phyloP scores from a whole-genome alignment of 2,113 vertebrate species.

The Clarias macrocephalus region DNA sequence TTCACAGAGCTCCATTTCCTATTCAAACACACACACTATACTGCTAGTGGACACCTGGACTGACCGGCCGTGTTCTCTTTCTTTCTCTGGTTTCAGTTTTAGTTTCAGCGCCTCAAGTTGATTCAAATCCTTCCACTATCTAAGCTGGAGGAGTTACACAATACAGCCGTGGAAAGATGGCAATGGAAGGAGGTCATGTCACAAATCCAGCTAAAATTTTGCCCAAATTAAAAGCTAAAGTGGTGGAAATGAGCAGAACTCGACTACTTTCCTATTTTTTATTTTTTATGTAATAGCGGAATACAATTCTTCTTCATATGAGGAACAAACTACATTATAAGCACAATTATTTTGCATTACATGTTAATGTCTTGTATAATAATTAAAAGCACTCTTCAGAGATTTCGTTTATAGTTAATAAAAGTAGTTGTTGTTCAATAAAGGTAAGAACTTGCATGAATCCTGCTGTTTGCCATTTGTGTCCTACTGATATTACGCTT shows the following conservation, averaged over 20 bases:
- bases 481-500: neutral
- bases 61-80: slow-evolving; percentile 48
- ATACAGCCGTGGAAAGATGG: slow-evolving; percentile 30
- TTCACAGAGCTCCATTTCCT: slow-evolving; percentile 51
- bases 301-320: neutral
- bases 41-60: slow-evolving; percentile 43
- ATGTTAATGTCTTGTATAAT: neutral
- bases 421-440: neutral
- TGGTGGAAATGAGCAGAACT: neutral
- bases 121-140: slow-evolving; percentile 42
- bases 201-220: neutral
- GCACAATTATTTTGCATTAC: neutral
- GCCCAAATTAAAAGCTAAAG: neutral
- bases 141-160: slow-evolving; percentile 38
- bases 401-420: neutral
- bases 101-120: slow-evolving; percentile 44
- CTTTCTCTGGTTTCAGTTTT: slow-evolving; percentile 58
- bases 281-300: neutral
- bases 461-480: neutral
- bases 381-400: neutral
- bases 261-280: neutral
- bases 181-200: slow-evolving; percentile 31
- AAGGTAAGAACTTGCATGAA: neutral
- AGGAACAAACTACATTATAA: neutral
- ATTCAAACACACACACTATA: slow-evolving; percentile 45